A percentile compares a stretch with the other conserved stretches of the same genome.
Conservation (phyloP, 1,140 invertebrate species). For the Mya arenaria region DNA sequence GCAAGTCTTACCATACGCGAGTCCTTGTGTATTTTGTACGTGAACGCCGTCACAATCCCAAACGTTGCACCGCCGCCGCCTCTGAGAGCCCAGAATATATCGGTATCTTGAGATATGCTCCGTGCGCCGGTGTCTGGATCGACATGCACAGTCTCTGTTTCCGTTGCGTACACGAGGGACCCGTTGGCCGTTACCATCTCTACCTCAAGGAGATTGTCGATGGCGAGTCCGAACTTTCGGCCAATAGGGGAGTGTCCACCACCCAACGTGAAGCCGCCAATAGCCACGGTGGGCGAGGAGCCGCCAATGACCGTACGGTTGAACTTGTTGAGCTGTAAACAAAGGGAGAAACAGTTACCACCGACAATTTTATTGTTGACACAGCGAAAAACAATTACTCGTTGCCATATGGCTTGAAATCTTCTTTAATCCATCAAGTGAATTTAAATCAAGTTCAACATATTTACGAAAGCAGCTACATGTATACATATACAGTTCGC, state of each 20-base stretch:
- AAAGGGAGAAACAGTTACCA: no score
- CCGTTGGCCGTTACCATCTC: conserved; percentile 61
- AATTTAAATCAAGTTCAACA: no score
- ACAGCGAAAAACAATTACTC: no score
- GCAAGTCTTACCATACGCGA: conserved; percentile 17
- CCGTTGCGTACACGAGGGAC: conserved; percentile 2
- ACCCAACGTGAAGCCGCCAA: conserved; percentile 67
- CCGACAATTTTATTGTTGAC: no score
- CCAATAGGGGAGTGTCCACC: conserved; percentile 69
- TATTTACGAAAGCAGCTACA: no score
- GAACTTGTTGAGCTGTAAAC: no score
- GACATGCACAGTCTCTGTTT: background rate
- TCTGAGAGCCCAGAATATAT: conserved; percentile 69
- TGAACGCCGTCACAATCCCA: conserved; percentile 62
- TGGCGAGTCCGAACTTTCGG: conserved; percentile 62
- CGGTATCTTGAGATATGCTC: conserved; percentile 32
- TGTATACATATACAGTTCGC: no score
- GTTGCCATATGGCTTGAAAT: no score
- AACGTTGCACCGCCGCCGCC: conserved; percentile 70
- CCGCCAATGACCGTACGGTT: no score
- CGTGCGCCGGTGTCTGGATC: background rate
- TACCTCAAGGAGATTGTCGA: conserved; percentile 68
- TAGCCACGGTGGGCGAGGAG: conserved; percentile 59
- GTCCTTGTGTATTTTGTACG: conserved; percentile 58
- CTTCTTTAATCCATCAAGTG: no score